Base-by-base conservation (phyloP, 2,888 invertebrate species). In the Ennomos fuscantarius region DNA sequence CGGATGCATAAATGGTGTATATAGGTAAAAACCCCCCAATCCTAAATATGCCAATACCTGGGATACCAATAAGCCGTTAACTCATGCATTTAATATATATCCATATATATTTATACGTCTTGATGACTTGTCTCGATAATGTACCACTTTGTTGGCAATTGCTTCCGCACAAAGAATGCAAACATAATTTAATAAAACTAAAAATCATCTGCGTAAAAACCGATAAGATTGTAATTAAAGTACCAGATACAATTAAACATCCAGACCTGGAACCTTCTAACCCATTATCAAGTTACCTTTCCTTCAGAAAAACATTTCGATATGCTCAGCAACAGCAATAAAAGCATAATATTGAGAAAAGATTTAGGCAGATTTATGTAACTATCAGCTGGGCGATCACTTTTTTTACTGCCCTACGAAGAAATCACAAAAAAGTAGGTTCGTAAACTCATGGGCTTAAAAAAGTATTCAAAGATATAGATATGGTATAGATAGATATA, bases 1-100 rank as follows among this genome's bases (percentile, higher is more conserved):
- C 8, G 37, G 66, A 0, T 66, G 65, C 40, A 37, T 71, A 10
- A 69, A 67, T 24, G 64, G 68, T 0, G 58, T 59, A 10, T 69
- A 48, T 43, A 50, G 47, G 0, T 13, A 63, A 13, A 60, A 50
- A 24, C 66, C 63, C 8, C 48, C 57, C 11, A n/a, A 13, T 8
- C 66, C 67, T 0, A 67, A 63, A 54, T 69, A 67, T 39, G 40
- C 54, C 12, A 8, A 9, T 0, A 69, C 65, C 8, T 66, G 64
- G 66, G 52, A 63, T 36, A 36, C 36, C 8, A 36, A 36, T 36
- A 36, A 9, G 3, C 9, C 10, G 8, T 36, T 37, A 10, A 34
- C 8, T 37, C n/a, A n/a, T n/a, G 37, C 10, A n/a, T n/a, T 6
- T 8, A 37, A 1, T 1, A 2, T 37, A 10, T 37, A 37, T 37